Conservation (phyloP, 1,140 invertebrate species). For the Plectrocnemia conspersa region DNA sequence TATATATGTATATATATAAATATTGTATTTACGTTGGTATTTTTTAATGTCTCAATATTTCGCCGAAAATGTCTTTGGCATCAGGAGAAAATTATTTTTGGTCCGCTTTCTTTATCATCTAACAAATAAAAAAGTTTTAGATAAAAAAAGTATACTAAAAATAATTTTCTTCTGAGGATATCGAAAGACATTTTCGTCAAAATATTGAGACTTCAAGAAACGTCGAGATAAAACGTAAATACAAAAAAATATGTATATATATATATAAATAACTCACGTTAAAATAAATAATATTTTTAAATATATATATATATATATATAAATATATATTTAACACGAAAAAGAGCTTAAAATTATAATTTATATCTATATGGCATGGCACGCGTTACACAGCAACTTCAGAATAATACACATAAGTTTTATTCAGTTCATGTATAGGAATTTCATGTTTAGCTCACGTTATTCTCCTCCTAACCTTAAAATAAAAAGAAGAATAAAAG, state of each 20-base stretch:
- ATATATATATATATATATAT: constrained; percentile 10
- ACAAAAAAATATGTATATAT: not conserved
- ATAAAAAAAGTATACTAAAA: constrained; percentile 2
- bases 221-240: not conserved
- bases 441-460: not conserved
- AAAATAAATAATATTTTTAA: not conserved
- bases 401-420: constrained; percentile 7
- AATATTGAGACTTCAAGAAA: constrained; percentile 1
- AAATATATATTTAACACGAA: constrained; percentile 13
- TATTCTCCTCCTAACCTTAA: too few relatives aligned
- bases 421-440: not conserved
- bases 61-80: too few relatives aligned
- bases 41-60: too few relatives aligned
- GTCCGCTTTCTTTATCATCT: too few relatives aligned
- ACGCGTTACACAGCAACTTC: constrained; percentile 31
- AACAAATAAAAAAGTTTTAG: too few relatives aligned
- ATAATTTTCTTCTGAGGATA: constrained; percentile 1
- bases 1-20: not conserved
- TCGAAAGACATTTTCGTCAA: not conserved
- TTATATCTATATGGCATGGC: constrained; percentile 29
- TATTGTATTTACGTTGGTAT: too few relatives aligned
- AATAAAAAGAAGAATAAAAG: too few relatives aligned
- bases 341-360: constrained; percentile 19
- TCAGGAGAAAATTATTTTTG: too few relatives aligned
- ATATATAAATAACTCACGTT: not conserved